Evolutionary conservation across 1,140 invertebrate genomes (phyloP).

Genomic region (Sycobia sp.): DNA sequence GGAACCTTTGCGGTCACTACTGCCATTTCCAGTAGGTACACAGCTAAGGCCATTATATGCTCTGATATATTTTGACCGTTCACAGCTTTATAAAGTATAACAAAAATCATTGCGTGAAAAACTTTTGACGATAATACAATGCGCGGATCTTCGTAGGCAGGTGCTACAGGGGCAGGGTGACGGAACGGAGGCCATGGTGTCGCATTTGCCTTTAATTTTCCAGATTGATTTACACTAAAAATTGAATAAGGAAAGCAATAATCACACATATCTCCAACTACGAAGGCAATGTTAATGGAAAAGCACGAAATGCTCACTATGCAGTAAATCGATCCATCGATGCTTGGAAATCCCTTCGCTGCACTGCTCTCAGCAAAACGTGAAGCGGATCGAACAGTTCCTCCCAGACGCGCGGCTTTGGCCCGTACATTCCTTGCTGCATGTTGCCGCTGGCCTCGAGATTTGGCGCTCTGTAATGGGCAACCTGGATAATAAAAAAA

Average conservation of each 20-base stretch:
- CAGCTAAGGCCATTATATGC: slow-evolving; percentile 80
- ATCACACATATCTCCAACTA: too few relatives aligned
- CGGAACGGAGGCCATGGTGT: slow-evolving; percentile 85
- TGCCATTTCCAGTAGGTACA: slow-evolving; percentile 87
- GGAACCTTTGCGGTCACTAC: slow-evolving; percentile 70
- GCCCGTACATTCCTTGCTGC: slow-evolving; percentile 93
- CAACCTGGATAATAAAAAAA: slow-evolving; percentile 63
- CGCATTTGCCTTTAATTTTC: slow-evolving; percentile 69
- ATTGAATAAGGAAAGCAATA: too few relatives aligned
- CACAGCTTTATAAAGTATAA: slow-evolving; percentile 83
- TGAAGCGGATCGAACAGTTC: slow-evolving; percentile 93
- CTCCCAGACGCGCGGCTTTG: slow-evolving; percentile 88
- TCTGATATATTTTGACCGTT: slow-evolving; percentile 79
- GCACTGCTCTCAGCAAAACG: slow-evolving; percentile 86
- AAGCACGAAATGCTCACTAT: slow-evolving; percentile 67
- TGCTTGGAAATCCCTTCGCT: slow-evolving; percentile 90
- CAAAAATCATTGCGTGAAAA: slow-evolving; percentile 84
- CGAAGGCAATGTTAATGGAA: slow-evolving; percentile 14
- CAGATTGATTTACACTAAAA: slow-evolving; percentile 67
- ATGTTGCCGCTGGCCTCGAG: slow-evolving; percentile 81
- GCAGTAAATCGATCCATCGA: slow-evolving; percentile 89
- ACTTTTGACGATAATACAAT: slow-evolving; percentile 75
- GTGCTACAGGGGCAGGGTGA: slow-evolving; percentile 69
- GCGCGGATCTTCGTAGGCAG: slow-evolving; percentile 75
- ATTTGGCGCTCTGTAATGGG: slow-evolving; percentile 79